Evolutionary conservation across 2,797 vertebrate genomes (phyloP), one percentile per base, ranked within the genome.

Genomic region (Gila robusta): DNA sequence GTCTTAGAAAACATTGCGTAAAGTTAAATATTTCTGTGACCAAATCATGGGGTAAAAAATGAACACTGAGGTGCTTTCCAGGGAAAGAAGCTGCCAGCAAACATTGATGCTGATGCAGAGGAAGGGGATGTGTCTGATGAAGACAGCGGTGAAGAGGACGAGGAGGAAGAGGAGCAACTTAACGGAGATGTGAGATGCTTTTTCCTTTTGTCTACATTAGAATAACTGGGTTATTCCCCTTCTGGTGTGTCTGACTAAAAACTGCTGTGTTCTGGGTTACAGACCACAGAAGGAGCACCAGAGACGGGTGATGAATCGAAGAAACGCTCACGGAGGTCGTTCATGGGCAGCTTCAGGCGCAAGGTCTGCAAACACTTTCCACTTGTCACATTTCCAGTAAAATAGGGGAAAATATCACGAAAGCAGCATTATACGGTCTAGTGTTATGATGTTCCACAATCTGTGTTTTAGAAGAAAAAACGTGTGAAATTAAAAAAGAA

Each of bases 51-150:
- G 44, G 11, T 11, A 17, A 32, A 9, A 79, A 10, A 89, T 49
- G 67, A 1, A 6, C 26, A 77, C 1, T 77, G 52, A 83, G 0
- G 76, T 62, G 4, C 66, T 87, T 83, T 85, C 81, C 69, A 99
- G 98, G 98, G 97, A 10, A 99, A 99, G 93, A 99, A 99, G 78
- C 96, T 99, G 69, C 97, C 98, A 3, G 95, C 95, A 86, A 97
- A 92, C 91, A 95, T 99, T 83, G 96, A 97, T 1, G 95, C 96
- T n/a, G 95, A 97, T 21, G 97, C 93, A 11, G 98, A 98, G 69
- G 98, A 98, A 88, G 98, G 98, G 0, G 98, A 99, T 66, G 98
- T 99, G 85, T 99, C 98, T 0, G 98, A 99, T 54, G 98, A 99
- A 91, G 98, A 99, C 92, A 98, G 97, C 0, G 97, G 96, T 0